Base-by-base conservation (phyloP, 1,140 invertebrate genomes). In the Contarinia nasturtii region DNA sequence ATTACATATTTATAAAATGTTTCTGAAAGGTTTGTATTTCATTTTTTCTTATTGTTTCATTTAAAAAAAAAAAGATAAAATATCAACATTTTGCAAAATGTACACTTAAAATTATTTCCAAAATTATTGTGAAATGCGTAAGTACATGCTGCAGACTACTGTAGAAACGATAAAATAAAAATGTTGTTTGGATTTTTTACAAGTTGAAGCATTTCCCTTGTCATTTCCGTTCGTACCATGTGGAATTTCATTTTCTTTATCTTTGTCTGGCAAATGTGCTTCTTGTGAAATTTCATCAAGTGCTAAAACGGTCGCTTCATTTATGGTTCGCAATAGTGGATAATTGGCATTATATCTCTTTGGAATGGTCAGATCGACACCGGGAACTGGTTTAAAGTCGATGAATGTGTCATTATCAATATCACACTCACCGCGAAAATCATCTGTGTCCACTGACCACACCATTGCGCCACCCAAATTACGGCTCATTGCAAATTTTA, bases 371-470 rank as follows among this genome's bases (percentile, higher is more conserved):
- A 50, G 36, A 33, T 48, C 40, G 0, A 55, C 46, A 41, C 48
- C 45, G 7, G 42, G 22, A 7, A 21, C 50, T 2, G 67, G 61
- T 1, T 59, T 50, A 47, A 67, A 71, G 46, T 71, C 70, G 0
- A 60, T 51, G 45, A 65, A 73, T 0, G 66, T 64, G 19, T 70
- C 65, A 0, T 54, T 55, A 49, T 67, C 63, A 51, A 66, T 37
- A 37, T 64, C 52, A 53, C 81, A 84, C 22, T 70, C 67, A 0
- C 80, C 82, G 1, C 63, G 63, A 55, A 86, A 86, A 56, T 85
- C 80, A 50, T 85, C 80, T 0, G 78, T 83, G 53, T 85, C 81
- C 36, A 83, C 74, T 40, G 82, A 80, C 84, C 84, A 88, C 2
- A 86, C 73, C 82, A 87, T 86, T 1, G 80, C 69, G n/a, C 85